phyloP scores from a whole-genome alignment of 2,888 invertebrate genomes.

The Serripes groenlandicus region DNA sequence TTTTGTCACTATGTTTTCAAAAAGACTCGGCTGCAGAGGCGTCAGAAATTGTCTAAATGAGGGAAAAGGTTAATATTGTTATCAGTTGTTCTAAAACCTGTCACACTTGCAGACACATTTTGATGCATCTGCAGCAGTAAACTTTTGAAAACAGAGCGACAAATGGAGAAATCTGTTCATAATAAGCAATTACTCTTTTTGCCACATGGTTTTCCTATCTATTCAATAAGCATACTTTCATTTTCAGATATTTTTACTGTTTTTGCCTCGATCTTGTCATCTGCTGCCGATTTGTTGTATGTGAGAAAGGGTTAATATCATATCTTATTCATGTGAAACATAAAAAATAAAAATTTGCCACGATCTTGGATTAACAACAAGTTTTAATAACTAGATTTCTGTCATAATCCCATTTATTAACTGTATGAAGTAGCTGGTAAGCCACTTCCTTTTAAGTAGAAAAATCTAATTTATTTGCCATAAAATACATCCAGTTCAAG shows the following conservation, averaged over 20 bases:
- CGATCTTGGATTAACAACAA: too few species aligned
- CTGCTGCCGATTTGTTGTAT: too few species aligned
- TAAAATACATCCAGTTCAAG: conserved; percentile 10
- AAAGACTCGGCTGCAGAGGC: neutral
- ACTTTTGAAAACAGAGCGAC: neutral
- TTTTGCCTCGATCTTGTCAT: too few species aligned
- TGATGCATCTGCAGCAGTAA: neutral
- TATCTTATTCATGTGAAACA: too few species aligned
- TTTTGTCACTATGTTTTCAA: neutral
- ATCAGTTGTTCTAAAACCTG: neutral
- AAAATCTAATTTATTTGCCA: conserved; percentile 26
- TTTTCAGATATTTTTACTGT: neutral
- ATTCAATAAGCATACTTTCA: neutral
- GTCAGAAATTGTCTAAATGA: neutral
- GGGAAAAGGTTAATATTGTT: neutral
- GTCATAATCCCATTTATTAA: too few species aligned
- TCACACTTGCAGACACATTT: neutral
- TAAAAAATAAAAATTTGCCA: too few species aligned
- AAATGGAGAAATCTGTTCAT: neutral
- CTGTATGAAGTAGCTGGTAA: neutral
- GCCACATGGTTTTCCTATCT: neutral
- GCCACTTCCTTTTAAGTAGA: conserved; percentile 26
- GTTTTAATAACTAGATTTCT: too few species aligned
- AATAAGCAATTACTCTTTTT: neutral
- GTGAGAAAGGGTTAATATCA: too few species aligned